These are phyloP conservation scores for Zosterops hypoxanthus DNA, from an alignment of 2,113 vertebrate species.

Conservation along the genomic window DNA sequence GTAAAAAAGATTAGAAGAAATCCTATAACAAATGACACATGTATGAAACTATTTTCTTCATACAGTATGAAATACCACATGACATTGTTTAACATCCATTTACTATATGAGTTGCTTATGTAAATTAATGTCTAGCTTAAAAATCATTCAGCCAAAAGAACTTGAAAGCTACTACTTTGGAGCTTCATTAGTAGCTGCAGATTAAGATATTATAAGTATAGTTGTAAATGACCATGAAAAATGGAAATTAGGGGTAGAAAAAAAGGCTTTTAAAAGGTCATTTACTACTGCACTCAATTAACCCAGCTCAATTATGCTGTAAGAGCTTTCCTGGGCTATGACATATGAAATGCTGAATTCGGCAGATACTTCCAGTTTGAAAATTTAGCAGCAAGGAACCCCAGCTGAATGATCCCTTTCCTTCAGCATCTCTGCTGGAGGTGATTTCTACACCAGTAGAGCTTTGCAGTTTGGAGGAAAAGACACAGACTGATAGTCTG, in stretches of 20 bases:
- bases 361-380: not conserved
- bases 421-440: not conserved
- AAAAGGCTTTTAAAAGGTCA: slow-evolving; percentile 36
- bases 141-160: not conserved
- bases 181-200: slow-evolving; percentile 25
- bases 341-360: not conserved
- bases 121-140: slow-evolving; percentile 8
- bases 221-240: slow-evolving; percentile 31
- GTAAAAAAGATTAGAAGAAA: not conserved
- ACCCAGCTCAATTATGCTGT: not conserved
- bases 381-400: not conserved
- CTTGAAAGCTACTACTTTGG: slow-evolving; percentile 10
- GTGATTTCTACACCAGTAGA: not conserved
- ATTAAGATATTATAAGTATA: not conserved
- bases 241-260: slow-evolving; percentile 32
- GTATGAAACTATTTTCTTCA: not conserved
- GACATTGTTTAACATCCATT: not conserved
- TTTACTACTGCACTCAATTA: not conserved
- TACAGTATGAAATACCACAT: not conserved
- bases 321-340: not conserved
- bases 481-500: not conserved
- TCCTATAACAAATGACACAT: not conserved
- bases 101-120: not conserved
- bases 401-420: not conserved
- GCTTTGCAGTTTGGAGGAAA: not conserved